Percentiles rank a stretch among this genome's conserved stretches.
Conservation (phyloP, 1,140 invertebrate genomes). For the Pentalonia nigronervosa region DNA sequence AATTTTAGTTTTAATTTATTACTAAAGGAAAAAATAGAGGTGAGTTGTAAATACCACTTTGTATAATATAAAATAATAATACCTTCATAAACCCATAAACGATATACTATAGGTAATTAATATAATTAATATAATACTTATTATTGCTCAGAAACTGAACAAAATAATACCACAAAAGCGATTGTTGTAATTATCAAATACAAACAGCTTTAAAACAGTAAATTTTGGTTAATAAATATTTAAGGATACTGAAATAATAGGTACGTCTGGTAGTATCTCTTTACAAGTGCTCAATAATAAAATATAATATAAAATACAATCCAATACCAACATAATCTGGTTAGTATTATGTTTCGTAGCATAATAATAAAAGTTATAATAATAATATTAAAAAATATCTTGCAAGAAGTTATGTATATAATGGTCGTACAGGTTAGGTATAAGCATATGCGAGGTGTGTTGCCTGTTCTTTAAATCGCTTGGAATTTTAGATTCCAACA, state of each 20-base stretch:
- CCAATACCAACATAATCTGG: not conserved
- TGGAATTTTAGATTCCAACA: not conserved
- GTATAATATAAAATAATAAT: not conserved
- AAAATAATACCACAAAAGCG: not conserved
- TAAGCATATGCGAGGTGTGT: no score
- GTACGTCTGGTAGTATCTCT: not conserved
- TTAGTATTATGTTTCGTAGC: not conserved
- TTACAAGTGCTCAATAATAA: not conserved
- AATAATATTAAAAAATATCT: not conserved
- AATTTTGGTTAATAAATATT: not conserved
- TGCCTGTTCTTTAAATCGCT: not conserved
- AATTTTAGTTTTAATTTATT: not conserved
- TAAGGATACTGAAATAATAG: not conserved
- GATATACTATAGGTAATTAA: not conserved
- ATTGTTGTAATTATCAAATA: not conserved
- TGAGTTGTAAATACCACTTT: not conserved
- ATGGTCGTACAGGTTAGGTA: not conserved
- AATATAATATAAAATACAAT: not conserved
- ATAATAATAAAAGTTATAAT: not conserved
- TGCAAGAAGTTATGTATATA: not conserved
- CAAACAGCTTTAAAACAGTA: not conserved
- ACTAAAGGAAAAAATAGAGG: not conserved
- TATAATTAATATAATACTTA: not conserved
- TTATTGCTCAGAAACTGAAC: not conserved
- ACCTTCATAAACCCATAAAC: not conserved